phyloP scores from a whole-genome alignment of 2,113 vertebrate species.

The Grallaria varia region DNA sequence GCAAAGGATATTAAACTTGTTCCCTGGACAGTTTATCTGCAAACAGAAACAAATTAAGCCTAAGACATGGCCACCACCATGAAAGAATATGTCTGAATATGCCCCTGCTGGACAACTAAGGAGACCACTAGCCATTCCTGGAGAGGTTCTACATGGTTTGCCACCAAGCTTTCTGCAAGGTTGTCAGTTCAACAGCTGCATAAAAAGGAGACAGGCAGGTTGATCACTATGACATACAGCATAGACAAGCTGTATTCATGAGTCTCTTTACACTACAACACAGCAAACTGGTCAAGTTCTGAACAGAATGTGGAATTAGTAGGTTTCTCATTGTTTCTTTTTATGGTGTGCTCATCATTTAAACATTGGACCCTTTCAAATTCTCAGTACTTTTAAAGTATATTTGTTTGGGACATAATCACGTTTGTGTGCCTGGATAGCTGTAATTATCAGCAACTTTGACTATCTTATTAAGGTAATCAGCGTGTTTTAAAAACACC shows the following conservation, averaged over 20 bases:
- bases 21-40: neutral
- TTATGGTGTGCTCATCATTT: neutral
- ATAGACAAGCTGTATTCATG: neutral
- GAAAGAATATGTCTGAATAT: neutral
- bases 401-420: neutral
- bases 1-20: slow-evolving; percentile 17
- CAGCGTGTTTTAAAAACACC: neutral
- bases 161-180: neutral
- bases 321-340: neutral
- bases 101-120: neutral
- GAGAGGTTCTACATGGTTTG: neutral
- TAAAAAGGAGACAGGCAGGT: neutral
- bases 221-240: neutral
- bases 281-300: neutral
- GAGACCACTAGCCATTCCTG: neutral
- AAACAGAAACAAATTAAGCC: slow-evolving; percentile 11
- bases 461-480: neutral
- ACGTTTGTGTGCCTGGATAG: neutral
- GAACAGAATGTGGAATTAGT: neutral
- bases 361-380: neutral
- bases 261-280: neutral
- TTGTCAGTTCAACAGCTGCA: neutral
- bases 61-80: neutral
- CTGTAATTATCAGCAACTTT: neutral
- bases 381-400: neutral